Evolutionary conservation across 2,113 vertebrate species (phyloP), one percentile per base, ranked within the genome.

Genomic region (Phrynosoma blainvillii): DNA sequence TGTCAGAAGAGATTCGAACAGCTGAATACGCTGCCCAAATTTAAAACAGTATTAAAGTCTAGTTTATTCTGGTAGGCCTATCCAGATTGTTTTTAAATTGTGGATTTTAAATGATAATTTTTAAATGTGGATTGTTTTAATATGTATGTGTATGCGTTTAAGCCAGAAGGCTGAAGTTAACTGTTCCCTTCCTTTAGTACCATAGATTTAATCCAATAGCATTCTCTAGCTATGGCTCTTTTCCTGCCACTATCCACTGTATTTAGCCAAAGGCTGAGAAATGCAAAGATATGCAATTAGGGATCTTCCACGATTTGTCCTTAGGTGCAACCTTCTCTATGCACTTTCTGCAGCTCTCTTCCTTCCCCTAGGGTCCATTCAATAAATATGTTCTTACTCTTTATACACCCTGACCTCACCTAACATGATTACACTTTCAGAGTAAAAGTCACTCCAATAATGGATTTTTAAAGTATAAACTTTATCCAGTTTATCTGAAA

Each of bases 401-500:
- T 16, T 27, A 36, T 59, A 25, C n/a, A 75, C 7, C 71, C 71
- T 27, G 68, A 71, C 52, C 25, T n/a, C n/a, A 52, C 14, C 56
- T 30, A 25, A 36, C 25, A 75, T 75, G 36, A 62, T 23, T 36
- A 13, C 5, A n/a, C 59, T 73, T 54, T 73, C 54, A 32, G 21
- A 84, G 23, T 84, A 32, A 84, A 73, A 59, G 71, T 18, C 21
- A 36, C 74, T 75, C 83, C n/a, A 59, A 36, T 59, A 84, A 84
- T 74, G 52, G 59, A 54, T 32, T 52, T 25, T 40, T 66, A 82
- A 78, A 42, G 13, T 76, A 36, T 71, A 71, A 40, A 23, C 30
- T 54, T 30, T 52, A 27, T 79, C 52, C 65, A 52, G 80, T 87
- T 82, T 82, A 91, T 82, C 25, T 54, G 66, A 42, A 16, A 54